Base-by-base conservation (phyloP, 2,888 invertebrate species). In the Therioaphis trifolii region DNA sequence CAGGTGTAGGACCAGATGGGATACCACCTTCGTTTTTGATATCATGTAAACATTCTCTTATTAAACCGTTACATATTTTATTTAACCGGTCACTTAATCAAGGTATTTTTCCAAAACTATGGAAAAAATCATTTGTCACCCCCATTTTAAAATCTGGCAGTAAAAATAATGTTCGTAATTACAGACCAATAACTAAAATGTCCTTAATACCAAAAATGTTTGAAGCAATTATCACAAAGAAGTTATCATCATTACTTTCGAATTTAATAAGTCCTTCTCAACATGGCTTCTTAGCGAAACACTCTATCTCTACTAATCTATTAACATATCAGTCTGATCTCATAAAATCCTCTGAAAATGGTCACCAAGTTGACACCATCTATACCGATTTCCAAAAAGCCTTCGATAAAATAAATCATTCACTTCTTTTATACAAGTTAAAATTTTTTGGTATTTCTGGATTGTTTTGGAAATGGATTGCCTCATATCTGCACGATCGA, bases 221-320 rank as follows among this genome's bases (percentile, higher is more conserved):
- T 71, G 69, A 79, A 49, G 69, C 63, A 40, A 52, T 77, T 80
- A 78, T 85, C 29, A 52, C 68, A 7, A 40, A 72, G 18, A 82
- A 58, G 29, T 29, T 82, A 40, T 21, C 24, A 21, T 46, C 5
- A 21, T 29, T 84, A 43, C 21, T 52, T 14, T 63, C 46, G 14
- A 40, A 79, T 52, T 43, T 24, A 35, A 77, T 61, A 12, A 35
- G 27, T 66, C 78, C 49, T 29, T 40, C 29, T 46, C 85, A 84
- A 35, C 86, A 86, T 75, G 85, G 86, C 9, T 86, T 86, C 58
- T 49, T 84, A 40, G 55, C 84, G 14, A 76, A 75, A 14, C 78
- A 84, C 52, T 85, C 75, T 27, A 72, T 79, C 18, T n/a, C n/a
- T n/a, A 85, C 85, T 29, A 86, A 86, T 82, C 80, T 86, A 9